These are phyloP conservation scores for Megalonaias nervosa DNA, from an alignment of 1,140 invertebrate species.

Conservation along the genomic window DNA sequence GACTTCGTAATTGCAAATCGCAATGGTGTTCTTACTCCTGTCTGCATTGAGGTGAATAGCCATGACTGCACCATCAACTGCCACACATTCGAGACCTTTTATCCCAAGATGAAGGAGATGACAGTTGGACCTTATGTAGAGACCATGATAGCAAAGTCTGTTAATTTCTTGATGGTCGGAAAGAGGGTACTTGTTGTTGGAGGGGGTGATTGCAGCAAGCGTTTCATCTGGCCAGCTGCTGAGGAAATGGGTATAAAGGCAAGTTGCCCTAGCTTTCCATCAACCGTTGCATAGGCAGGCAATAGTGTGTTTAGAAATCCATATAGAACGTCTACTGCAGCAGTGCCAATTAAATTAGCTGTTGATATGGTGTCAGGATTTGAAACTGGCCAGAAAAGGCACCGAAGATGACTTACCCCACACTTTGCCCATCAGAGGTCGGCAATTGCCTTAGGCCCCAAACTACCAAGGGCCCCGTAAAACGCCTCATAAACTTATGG, in stretches of 20 bases:
- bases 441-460: too few relatives aligned
- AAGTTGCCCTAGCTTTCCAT: not conserved
- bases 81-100: conserved; percentile 42
- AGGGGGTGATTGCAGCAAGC: conserved; percentile 42
- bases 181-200: conserved; percentile 42
- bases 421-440: too few relatives aligned
- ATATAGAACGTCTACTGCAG: too few relatives aligned
- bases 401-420: too few relatives aligned
- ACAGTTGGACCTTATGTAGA: conserved; percentile 13
- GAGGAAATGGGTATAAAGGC: conserved; percentile 46
- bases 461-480: too few relatives aligned
- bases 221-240: conserved; percentile 34
- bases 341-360: too few relatives aligned
- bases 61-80: conserved; percentile 54
- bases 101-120: too few relatives aligned
- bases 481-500: too few relatives aligned
- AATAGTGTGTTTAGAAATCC: too few relatives aligned
- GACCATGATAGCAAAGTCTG: conserved; percentile 40
- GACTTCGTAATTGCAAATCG: conserved; percentile 36
- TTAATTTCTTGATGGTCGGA: conserved; percentile 27
- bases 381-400: too few relatives aligned
- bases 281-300: too few relatives aligned
- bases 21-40: conserved; percentile 17
- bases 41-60: conserved; percentile 47
- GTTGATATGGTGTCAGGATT: too few relatives aligned